phyloP scores from a whole-genome alignment of 2,113 vertebrate genomes.

The rabbit (Oryctolagus cuniculus) region DNA sequence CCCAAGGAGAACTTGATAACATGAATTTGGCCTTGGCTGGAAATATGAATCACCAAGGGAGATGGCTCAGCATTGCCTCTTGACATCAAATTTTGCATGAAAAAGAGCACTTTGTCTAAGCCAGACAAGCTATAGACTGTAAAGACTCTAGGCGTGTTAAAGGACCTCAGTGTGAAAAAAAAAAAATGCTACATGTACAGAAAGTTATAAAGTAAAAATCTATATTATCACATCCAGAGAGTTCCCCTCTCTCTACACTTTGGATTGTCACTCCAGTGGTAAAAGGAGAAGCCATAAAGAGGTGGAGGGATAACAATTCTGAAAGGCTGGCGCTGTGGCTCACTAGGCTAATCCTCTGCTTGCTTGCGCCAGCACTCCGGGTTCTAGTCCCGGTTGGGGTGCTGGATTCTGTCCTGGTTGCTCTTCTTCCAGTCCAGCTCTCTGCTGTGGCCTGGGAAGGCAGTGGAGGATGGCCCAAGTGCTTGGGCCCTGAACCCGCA shows the following conservation, averaged over 20 bases:
- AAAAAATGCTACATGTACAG: not conserved
- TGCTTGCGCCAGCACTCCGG: too few species aligned
- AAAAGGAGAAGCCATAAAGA: not conserved
- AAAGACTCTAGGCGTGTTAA: not conserved
- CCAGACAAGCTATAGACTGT: not conserved
- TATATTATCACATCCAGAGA: not conserved
- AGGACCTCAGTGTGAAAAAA: not conserved
- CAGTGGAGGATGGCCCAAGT: too few species aligned
- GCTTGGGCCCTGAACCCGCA: too few species aligned
- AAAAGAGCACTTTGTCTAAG: not conserved
- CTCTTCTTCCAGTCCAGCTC: too few species aligned
- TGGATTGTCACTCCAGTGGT: not conserved
- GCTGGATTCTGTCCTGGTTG: too few species aligned
- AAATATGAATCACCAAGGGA: not conserved
- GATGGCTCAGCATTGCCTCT: not conserved
- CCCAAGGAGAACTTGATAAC: not conserved
- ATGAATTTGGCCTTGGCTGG: not conserved
- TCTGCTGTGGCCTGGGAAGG: too few species aligned
- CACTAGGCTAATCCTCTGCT: too few species aligned
- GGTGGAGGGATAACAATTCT: not conserved
- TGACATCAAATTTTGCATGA: not conserved
- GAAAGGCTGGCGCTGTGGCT: too few species aligned
- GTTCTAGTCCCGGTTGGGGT: too few species aligned
- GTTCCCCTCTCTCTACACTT: not conserved
- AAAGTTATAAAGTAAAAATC: constrained; percentile 17